Conservation (phyloP, 2,113 vertebrate species). For the Callipepla squamata region DNA sequence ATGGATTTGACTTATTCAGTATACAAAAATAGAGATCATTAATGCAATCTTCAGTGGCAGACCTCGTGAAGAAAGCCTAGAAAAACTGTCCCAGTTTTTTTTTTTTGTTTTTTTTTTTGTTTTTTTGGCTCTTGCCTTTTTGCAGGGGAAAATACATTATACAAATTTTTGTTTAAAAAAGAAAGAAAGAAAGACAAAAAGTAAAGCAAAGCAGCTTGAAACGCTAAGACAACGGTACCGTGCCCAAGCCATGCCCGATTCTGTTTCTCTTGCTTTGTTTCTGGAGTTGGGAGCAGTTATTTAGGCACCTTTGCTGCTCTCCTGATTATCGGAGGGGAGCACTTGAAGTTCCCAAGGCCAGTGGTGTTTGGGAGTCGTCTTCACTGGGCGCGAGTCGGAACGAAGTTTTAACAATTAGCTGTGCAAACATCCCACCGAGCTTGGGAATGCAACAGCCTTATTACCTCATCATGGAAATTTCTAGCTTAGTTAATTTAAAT, state of each 20-base stretch:
- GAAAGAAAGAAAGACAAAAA: neutral
- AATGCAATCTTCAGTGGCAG: slow-evolving; percentile 92
- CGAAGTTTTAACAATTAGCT: slow-evolving; percentile 81
- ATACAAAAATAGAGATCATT: slow-evolving; percentile 99
- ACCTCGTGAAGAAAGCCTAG: slow-evolving; percentile 77
- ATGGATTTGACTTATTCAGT: slow-evolving; percentile 99
- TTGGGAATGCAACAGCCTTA: slow-evolving; percentile 82
- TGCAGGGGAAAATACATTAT: slow-evolving; percentile 66
- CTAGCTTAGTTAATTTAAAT: slow-evolving; percentile 92
- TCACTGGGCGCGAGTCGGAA: slow-evolving; percentile 70
- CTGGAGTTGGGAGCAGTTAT: slow-evolving; percentile 62
- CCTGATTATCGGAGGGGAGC: slow-evolving; percentile 44
- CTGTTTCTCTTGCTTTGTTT: slow-evolving; percentile 54
- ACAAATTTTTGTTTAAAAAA: slow-evolving; percentile 6
- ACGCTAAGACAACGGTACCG: slow-evolving; percentile 13
- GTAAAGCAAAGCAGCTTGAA: slow-evolving; percentile 47
- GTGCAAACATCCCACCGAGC: slow-evolving; percentile 78
- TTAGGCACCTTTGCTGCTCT: slow-evolving; percentile 40
- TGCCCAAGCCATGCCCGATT: slow-evolving; percentile 40
- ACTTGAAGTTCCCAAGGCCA: slow-evolving; percentile 64
- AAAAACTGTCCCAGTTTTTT: slow-evolving; percentile 79
- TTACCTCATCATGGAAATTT: slow-evolving; percentile 88
- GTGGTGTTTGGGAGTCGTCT: slow-evolving; percentile 50
- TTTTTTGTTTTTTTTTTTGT: neutral
- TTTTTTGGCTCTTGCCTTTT: slow-evolving; percentile 60